Base-by-base conservation (phyloP, 2,797 vertebrate genomes). In the Tiaroga cobitis region DNA sequence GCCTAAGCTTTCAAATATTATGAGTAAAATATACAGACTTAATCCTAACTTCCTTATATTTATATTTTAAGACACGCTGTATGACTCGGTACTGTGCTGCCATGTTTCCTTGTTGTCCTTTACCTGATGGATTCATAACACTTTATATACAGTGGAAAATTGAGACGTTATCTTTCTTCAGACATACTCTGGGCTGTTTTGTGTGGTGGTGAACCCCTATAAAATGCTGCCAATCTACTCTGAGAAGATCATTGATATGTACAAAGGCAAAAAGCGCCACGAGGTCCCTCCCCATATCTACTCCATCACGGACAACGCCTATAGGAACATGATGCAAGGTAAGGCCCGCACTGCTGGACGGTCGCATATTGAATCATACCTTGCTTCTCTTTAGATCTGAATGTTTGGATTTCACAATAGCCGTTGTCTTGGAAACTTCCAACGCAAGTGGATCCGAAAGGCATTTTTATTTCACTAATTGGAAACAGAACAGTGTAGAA, bases 261-360 rank as follows among this genome's bases (percentile, higher is more conserved):
- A 99, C 93, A 99, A 98, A 92, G 98, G 98, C 86, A 99, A 99
- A 95, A 99, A 99, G 90, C 95, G 98, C 24, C 97, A 99, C 0
- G 98, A 99, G 93, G 98, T 99, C 93, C 98, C 98, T 0, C 98
- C 98, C 0, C 98, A 99, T 91, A 98, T 99, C 95, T 99, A 99
- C 0, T 97, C 98, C 88, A 98, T 99, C 19, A 96, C 98, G 0
- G 98, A 99, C 94, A 98, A 97, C 0, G 98, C 98, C 89, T 99
- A 99, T 96, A 94, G 98, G 92, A 99, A 97, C 95, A 99, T 99
- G 98, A 91, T 99, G 94, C 98, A 99, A 95, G 98, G 98, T 99
- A 91, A 89, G 75, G 61, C 7, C 81, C 5, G 49, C 29, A 9
- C 32, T 13, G 29, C 65, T 69, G 21, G 24, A 37, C 8, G 0